phyloP scores from a whole-genome alignment of 2,888 invertebrate species.

The Drosophila algonquin region DNA sequence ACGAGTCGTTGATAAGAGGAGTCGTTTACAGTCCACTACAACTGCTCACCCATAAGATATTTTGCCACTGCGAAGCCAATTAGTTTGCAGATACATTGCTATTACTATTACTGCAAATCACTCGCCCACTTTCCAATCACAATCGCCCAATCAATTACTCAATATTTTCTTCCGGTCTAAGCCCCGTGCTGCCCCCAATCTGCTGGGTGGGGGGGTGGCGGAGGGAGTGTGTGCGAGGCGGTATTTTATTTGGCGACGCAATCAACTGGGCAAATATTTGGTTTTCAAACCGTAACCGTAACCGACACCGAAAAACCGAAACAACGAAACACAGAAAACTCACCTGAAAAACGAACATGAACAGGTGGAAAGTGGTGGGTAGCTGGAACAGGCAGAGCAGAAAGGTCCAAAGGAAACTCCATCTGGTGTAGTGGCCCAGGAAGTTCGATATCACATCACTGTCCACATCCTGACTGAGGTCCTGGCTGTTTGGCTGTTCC shows the following conservation, averaged over 20 bases:
- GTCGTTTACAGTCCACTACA: conserved; percentile 7
- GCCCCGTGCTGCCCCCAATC: background rate
- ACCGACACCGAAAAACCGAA: background rate
- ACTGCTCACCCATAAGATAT: conserved; percentile 2
- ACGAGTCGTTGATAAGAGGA: background rate
- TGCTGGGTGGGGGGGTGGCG: background rate
- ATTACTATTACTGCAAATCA: conserved; percentile 20
- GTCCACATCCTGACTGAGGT: conserved; percentile 80
- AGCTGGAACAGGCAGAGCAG: conserved; percentile 86
- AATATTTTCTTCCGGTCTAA: conserved; percentile 26
- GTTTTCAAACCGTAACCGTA: conserved; percentile 42
- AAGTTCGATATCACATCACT: conserved; percentile 86
- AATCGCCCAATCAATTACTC: conserved; percentile 22
- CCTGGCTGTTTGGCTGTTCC: conserved; percentile 9
- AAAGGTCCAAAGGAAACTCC: conserved; percentile 87
- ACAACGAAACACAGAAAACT: conserved; percentile 44
- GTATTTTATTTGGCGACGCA: conserved; percentile 42
- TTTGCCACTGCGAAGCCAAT: conserved; percentile 14
- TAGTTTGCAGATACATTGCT: background rate
- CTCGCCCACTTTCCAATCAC: conserved; percentile 13
- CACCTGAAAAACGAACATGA: conserved; percentile 86
- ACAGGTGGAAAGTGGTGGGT: conserved; percentile 87
- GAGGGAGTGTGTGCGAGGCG: background rate
- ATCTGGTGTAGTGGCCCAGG: conserved; percentile 86
- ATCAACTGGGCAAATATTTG: conserved; percentile 70